Conservation (phyloP, 2,113 vertebrate genomes). For the Junco hyemalis region DNA sequence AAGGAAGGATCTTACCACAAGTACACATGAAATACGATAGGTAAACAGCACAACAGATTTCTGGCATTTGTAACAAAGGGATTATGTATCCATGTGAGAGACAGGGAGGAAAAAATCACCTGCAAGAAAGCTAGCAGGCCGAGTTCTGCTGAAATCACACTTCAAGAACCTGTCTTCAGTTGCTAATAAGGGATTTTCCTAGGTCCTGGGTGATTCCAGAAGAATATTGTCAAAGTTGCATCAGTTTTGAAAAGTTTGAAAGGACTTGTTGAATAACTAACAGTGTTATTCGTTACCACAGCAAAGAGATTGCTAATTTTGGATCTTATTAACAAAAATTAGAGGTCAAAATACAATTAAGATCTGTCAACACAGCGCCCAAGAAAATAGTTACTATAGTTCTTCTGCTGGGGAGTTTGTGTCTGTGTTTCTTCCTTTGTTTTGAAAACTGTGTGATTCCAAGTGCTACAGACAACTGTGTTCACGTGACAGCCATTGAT, state of each 20-base stretch:
- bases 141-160: background rate
- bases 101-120: background rate
- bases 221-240: background rate
- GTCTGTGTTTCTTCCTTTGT: background rate
- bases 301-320: background rate
- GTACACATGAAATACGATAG: accelerated
- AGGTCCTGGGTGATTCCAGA: background rate
- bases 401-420: background rate
- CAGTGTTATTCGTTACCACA: background rate
- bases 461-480: background rate
- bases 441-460: background rate
- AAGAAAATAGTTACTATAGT: background rate
- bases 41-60: background rate
- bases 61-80: background rate
- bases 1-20: background rate
- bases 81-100: background rate
- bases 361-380: background rate
- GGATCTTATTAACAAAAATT: background rate
- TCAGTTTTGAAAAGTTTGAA: background rate
- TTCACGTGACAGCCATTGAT: conserved; percentile 1
- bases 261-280: background rate
- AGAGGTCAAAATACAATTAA: conserved; percentile 10
- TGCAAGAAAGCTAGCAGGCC: background rate
- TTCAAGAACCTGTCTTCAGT: background rate
- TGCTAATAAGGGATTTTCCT: background rate